A percentile compares a stretch with the other conserved stretches of the same genome.
These are phyloP conservation scores for Axis porcinus DNA, from an alignment of 2,113 vertebrate genomes.

Conservation along the genomic window DNA sequence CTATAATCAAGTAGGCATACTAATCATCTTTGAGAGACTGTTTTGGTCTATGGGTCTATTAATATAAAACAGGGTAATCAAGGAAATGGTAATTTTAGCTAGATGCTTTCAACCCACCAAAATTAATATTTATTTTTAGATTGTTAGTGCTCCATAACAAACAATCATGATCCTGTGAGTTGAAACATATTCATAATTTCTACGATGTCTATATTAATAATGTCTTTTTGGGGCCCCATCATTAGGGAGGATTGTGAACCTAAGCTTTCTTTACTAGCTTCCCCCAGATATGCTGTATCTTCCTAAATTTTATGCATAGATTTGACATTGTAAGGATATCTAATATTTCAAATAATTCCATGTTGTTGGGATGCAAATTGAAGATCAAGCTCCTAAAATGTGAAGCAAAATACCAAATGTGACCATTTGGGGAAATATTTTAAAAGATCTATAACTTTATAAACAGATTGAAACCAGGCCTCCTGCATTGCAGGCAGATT, in stretches of 20 bases:
- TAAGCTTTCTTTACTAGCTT: background rate
- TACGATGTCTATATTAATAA: background rate
- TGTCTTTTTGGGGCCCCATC: background rate
- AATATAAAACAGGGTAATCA: background rate
- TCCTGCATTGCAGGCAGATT: background rate
- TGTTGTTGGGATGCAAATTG: background rate
- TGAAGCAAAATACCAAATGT: background rate
- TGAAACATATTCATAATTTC: background rate
- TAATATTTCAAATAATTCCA: background rate
- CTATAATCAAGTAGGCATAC: background rate
- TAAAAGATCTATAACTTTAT: background rate
- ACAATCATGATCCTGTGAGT: background rate
- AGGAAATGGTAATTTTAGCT: background rate
- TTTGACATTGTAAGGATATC: background rate
- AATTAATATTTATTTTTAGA: conserved; percentile 1
- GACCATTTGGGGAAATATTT: conserved; percentile 12
- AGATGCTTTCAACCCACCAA: background rate
- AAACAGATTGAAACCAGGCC: background rate
- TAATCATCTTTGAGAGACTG: background rate
- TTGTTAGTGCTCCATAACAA: background rate
- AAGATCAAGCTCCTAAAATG: background rate
- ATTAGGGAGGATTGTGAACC: background rate
- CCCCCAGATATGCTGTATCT: background rate
- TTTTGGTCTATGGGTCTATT: background rate
- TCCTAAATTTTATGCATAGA: background rate